Evolutionary conservation across 2,113 vertebrate genomes (phyloP), one percentile per base, ranked within the genome.

Genomic region (Willisornis vidua): DNA sequence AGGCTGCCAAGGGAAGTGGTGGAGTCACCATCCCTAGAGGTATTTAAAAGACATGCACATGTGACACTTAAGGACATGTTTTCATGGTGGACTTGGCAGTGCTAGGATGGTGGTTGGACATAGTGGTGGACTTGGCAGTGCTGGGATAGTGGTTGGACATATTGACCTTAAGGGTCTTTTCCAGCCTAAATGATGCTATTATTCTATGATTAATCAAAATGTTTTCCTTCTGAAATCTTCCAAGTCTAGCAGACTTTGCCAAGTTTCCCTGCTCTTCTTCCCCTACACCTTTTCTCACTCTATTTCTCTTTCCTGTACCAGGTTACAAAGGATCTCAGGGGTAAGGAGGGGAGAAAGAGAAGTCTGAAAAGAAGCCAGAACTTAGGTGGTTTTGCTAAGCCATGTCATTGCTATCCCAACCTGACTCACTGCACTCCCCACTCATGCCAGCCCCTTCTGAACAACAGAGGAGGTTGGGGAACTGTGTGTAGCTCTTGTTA

Each of bases 391-490:
- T 90, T 82, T 73, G 23, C 63, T 76, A 16, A 70, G 7, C 12
- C 16, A 57, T n/a, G 37, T 89, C 12, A 45, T 1, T 75, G 62
- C 79, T 25, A 41, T 35, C 20, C 16, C 46, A 62, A 1, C 26
- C n/a, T 73, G n/a, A 48, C 9, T 57, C 28, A 24, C 24, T 13
- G 10, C 16, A 22, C 24, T 46, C 26, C 45, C 68, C 54, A 1
- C 22, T 77, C 3, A 0, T 51, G 49, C 31, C 70, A 87, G n/a
- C 39, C 33, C 16, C 25, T 51, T 35, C 51, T 51, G 70, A 49
- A 41, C 4, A n/a, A 6, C 9, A 9, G 23, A 33, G 58, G 43
- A 55, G 10, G 35, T 20, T 1, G 0, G 1, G 3, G 63, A 77
- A 24, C 28, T 85, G 23, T 13, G 31, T 19, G 29, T 63, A 57